Percentiles rank a stretch among this genome's conserved stretches.
Evolutionary conservation across 2,113 vertebrate species (phyloP).

Genomic region (Alosa alosa): DNA sequence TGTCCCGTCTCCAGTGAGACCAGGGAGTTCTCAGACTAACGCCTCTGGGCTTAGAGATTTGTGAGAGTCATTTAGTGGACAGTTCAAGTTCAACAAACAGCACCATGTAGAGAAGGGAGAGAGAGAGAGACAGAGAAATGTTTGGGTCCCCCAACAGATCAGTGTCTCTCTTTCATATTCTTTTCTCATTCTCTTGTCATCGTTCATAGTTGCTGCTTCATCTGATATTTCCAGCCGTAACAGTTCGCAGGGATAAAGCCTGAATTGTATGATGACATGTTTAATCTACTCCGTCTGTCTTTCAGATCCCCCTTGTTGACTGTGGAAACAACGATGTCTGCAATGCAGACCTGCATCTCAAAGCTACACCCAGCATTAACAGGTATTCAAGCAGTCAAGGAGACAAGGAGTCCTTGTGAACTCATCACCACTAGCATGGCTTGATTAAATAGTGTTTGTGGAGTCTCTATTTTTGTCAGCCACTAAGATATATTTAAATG

Average conservation of each 20-base stretch:
- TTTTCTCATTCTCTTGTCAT: not conserved
- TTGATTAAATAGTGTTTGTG: not conserved
- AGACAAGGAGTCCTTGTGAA: not conserved
- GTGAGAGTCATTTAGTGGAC: not conserved
- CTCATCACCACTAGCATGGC: not conserved
- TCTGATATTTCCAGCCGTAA: not conserved
- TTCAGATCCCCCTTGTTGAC: slow-evolving; percentile 90
- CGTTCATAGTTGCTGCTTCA: not conserved
- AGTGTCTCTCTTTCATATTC: not conserved
- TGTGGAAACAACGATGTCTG: slow-evolving; percentile 87
- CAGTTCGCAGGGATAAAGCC: not conserved
- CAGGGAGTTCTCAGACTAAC: not conserved
- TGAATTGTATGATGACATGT: not conserved
- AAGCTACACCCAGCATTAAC: slow-evolving; percentile 68
- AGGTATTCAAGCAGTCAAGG: slow-evolving; percentile 48
- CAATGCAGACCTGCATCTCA: slow-evolving; percentile 82
- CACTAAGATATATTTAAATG: not conserved
- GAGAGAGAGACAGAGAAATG: not conserved
- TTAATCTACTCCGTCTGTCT: not conserved
- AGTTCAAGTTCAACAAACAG: slow-evolving; percentile 1
- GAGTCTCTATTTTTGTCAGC: not conserved
- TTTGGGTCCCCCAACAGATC: not conserved
- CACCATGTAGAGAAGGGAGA: not conserved
- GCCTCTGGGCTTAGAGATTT: not conserved
- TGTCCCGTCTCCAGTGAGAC: slow-evolving; percentile 29